These are phyloP conservation scores for Antitype chi DNA, from an alignment of 2,888 invertebrate species.

Conservation along the genomic window DNA sequence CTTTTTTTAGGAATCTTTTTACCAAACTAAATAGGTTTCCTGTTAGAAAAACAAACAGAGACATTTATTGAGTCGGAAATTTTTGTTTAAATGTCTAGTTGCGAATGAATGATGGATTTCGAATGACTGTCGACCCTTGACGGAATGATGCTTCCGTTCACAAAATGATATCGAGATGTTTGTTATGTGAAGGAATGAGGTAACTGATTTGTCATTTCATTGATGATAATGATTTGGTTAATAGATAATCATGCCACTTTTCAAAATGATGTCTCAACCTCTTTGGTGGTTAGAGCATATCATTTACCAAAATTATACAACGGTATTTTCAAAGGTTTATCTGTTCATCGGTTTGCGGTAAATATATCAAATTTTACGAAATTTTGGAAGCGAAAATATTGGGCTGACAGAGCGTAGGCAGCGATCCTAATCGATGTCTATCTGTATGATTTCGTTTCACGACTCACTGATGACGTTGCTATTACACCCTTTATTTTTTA, in stretches of 20 bases:
- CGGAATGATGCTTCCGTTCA: constrained; percentile 81
- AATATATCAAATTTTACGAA: constrained; percentile 84
- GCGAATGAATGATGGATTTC: constrained; percentile 87
- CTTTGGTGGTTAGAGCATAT: constrained; percentile 18
- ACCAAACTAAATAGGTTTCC: constrained; percentile 88
- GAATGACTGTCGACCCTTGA: constrained; percentile 84
- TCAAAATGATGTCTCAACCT: neutral
- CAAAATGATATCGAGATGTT: constrained; percentile 69
- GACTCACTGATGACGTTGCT: constrained; percentile 75
- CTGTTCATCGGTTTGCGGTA: constrained; percentile 85
- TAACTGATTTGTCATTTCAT: constrained; percentile 46
- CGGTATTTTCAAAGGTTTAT: constrained; percentile 72
- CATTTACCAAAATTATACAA: constrained; percentile 56
- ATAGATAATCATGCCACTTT: constrained; percentile 42
- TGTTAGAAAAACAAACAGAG: constrained; percentile 89
- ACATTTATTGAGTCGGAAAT: constrained; percentile 88
- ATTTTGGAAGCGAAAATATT: constrained; percentile 80
- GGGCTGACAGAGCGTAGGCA: constrained; percentile 85
- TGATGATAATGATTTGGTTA: constrained; percentile 66
- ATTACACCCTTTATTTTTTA: constrained; percentile 50
- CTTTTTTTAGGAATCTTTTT: constrained; percentile 85
- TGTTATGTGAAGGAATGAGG: constrained; percentile 42
- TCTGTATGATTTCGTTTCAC: constrained; percentile 81
- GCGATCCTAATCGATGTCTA: constrained; percentile 85
- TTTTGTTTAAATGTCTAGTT: constrained; percentile 85